Base-by-base conservation (phyloP, 2,888 invertebrate genomes). In the Lithosia quadra region DNA sequence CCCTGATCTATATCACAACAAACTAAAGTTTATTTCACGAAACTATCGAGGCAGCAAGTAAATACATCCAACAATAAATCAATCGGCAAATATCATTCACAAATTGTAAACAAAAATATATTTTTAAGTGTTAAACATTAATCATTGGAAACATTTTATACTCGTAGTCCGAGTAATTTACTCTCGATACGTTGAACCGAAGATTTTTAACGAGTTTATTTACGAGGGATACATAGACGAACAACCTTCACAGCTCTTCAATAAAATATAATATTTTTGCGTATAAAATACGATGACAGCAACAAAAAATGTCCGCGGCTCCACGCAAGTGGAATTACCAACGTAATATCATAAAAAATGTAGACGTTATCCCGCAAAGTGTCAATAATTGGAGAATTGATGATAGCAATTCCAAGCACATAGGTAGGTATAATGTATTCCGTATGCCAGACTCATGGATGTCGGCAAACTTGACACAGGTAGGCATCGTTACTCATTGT, bases 381-480 rank as follows among this genome's bases (percentile, higher is more conserved):
- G 72, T 76, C 73, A 75, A 74, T 79, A 76, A 81, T 79, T 77
- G 76, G 62, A 55, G 73, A 71, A 84, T 79, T 76, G 76, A 80
- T 80, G 77, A 71, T 60, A 57, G 69, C 74, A 65, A 74, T 75
- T 75, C 64, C 36, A 66, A 28, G 63, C 65, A 72, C 64, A 72
- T 62, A 70, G 21, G 55, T 62, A 70, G 21, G 55, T 63, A 59
- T 76, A 76, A 77, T 70, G 72, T 74, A 81, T 81, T 77, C 76
- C 66, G 75, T 80, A 68, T 75, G 72, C 73, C 68, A 68, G 60
- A 67, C 63, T 39, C 71, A 69, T 68, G 69, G 60, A 68, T 67
- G 73, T 72, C 33, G 62, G 76, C 67, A 72, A 75, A 75, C 74
- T 74, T 68, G 43, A 76, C 72, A 73, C 67, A 75, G 68, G 72